phyloP scores from a whole-genome alignment of 1,140 invertebrate genomes.

The Anthonomus grandis region DNA sequence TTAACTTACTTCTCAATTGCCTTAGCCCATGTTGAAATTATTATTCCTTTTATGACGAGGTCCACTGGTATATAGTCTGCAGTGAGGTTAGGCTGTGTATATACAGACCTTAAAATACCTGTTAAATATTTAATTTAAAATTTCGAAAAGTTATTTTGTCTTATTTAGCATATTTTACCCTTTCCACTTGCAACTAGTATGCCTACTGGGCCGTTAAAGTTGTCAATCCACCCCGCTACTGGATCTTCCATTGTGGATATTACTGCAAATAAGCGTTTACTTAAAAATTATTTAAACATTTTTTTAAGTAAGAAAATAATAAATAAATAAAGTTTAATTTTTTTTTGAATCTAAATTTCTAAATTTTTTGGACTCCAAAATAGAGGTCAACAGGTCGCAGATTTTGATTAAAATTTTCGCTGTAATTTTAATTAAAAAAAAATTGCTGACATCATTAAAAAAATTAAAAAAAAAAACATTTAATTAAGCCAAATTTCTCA shows the following conservation, averaged over 20 bases:
- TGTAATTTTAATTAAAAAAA: too few relatives aligned
- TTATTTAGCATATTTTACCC: constrained; percentile 45
- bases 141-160: too few relatives aligned
- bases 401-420: too few relatives aligned
- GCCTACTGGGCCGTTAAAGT: constrained; percentile 89
- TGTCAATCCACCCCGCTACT: constrained; percentile 85
- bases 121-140: background rate
- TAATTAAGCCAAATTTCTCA: too few relatives aligned
- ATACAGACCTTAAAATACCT: constrained; percentile 69
- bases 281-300: too few relatives aligned
- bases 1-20: constrained; percentile 58
- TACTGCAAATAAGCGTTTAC: constrained; percentile 54
- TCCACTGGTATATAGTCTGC: constrained; percentile 88
- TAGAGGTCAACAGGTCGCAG: too few relatives aligned
- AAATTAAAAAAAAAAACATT: too few relatives aligned
- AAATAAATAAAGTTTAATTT: too few relatives aligned
- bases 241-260: constrained; percentile 64
- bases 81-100: constrained; percentile 58
- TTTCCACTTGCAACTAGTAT: constrained; percentile 72
- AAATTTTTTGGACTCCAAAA: too few relatives aligned
- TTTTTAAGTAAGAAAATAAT: too few relatives aligned
- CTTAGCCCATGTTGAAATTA: constrained; percentile 71
- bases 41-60: constrained; percentile 75
- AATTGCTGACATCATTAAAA: too few relatives aligned
- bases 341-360: too few relatives aligned